phyloP scores from a whole-genome alignment of 2,888 invertebrate genomes.

The Mechanitis mazaeus region DNA sequence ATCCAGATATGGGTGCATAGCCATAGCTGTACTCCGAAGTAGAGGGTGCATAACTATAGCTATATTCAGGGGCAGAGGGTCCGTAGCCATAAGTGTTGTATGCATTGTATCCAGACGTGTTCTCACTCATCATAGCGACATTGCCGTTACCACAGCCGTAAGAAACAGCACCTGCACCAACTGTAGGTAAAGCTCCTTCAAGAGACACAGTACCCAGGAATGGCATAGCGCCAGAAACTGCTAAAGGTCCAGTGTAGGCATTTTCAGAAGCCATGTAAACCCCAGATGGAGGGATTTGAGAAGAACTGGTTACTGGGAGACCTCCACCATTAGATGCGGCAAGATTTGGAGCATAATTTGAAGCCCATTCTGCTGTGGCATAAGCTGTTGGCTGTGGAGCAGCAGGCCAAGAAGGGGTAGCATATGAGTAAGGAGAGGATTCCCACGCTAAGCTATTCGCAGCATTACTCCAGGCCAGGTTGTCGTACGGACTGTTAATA shows the following conservation, averaged over 20 bases:
- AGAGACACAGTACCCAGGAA: conserved; percentile 42
- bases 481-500: conserved; percentile 10
- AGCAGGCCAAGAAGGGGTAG: conserved; percentile 12
- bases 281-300: conserved; percentile 41
- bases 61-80: too few relatives aligned
- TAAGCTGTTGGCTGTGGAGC: too few relatives aligned
- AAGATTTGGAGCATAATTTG: conserved; percentile 7
- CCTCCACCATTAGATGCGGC: conserved; percentile 24
- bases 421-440: conserved; percentile 5
- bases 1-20: neutral
- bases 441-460: conserved; percentile 12
- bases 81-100: too few relatives aligned
- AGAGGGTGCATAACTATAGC: too few relatives aligned
- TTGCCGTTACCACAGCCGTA: conserved; percentile 37
- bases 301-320: conserved; percentile 34
- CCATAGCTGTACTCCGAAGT: too few relatives aligned
- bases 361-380: conserved; percentile 9
- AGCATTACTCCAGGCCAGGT: conserved; percentile 34
- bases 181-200: conserved; percentile 37
- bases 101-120: conserved; percentile 2
- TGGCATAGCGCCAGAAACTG: conserved; percentile 40
- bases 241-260: conserved; percentile 36
- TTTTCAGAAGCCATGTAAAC: conserved; percentile 42
- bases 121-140: conserved; percentile 32
- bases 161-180: conserved; percentile 33